Evolutionary conservation across 2,888 invertebrate species (phyloP).

Genomic region (Dioctria linearis): DNA sequence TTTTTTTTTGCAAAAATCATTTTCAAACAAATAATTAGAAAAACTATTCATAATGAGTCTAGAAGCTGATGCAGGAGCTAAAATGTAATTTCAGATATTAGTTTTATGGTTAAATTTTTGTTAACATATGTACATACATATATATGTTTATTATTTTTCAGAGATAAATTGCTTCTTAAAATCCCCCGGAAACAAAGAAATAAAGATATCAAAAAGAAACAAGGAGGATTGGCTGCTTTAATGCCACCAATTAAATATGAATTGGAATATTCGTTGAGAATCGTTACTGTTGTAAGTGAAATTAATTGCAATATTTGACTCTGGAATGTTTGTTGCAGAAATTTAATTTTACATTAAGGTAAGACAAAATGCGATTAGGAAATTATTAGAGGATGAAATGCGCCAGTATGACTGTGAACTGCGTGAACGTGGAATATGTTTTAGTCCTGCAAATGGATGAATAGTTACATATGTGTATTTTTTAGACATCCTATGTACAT

Average conservation of each 20-base stretch:
- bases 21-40: no score
- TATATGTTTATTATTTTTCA: not conserved
- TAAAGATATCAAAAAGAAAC: not conserved
- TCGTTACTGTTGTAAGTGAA: not conserved
- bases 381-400: conserved; percentile 3
- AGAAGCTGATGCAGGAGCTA: not conserved
- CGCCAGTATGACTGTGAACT: conserved; percentile 5
- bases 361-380: not conserved
- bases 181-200: not conserved
- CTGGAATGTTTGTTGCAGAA: no score
- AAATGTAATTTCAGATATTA: not conserved
- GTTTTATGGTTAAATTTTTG: no score
- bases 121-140: no score
- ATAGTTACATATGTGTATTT: no score
- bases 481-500: no score
- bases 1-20: no score
- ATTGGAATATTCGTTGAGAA: not conserved
- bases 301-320: no score
- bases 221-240: not conserved
- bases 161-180: not conserved
- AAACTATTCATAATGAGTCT: not conserved
- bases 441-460: conserved; percentile 11
- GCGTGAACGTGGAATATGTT: conserved; percentile 6
- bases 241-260: conserved; percentile 12
- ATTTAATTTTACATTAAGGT: not conserved